Percentiles rank a stretch among this genome's conserved stretches.
Conservation (phyloP, 2,888 invertebrate species). For the Tetropium fuscum region DNA sequence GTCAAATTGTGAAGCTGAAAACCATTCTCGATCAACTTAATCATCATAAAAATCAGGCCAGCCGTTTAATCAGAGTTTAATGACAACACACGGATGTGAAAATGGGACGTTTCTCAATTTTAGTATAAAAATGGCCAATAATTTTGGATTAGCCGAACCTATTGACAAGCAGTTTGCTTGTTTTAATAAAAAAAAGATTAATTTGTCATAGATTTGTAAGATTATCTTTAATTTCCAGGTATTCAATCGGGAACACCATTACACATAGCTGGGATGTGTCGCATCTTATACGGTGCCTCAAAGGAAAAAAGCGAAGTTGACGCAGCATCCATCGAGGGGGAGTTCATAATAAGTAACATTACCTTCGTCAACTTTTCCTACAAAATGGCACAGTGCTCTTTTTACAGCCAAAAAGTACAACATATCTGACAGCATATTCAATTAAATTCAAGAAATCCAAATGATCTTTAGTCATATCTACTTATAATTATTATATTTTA, state of each 20-base stretch:
- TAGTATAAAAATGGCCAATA: too few relatives aligned
- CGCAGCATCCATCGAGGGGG: background rate
- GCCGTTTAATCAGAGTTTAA: too few relatives aligned
- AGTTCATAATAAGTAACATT: constrained; percentile 24
- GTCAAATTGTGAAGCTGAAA: too few relatives aligned
- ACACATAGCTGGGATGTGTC: constrained; percentile 5
- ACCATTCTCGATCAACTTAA: too few relatives aligned
- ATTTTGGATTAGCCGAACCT: too few relatives aligned
- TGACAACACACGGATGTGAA: too few relatives aligned
- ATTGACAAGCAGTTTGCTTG: too few relatives aligned
- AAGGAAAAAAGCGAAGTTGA: background rate
- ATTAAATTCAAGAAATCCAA: background rate
- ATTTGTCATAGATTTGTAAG: background rate
- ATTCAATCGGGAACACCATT: constrained; percentile 8
- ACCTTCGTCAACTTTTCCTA: background rate
- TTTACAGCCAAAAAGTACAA: constrained; percentile 18
- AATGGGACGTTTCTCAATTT: too few relatives aligned
- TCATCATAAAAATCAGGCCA: too few relatives aligned
- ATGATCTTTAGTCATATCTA: constrained; percentile 12
- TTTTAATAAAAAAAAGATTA: background rate
- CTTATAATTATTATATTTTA: constrained; percentile 1
- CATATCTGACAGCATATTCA: constrained; percentile 26
- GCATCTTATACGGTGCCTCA: background rate
- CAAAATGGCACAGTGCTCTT: constrained; percentile 34
- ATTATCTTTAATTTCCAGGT: background rate